phyloP scores from a whole-genome alignment of 2,888 invertebrate species.

The Autographa pulchrina region DNA sequence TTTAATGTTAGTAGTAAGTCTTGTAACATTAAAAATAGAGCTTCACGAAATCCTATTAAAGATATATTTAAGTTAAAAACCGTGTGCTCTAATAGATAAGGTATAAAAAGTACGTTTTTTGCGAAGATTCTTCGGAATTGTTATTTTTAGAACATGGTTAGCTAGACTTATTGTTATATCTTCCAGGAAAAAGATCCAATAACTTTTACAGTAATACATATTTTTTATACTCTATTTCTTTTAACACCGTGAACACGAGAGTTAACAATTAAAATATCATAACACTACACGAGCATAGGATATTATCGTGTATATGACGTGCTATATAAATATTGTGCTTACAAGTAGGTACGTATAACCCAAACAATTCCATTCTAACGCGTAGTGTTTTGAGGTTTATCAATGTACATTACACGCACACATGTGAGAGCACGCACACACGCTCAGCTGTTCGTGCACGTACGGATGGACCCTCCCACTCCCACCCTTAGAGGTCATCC shows the following conservation, averaged over 20 bases:
- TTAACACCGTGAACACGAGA: background rate
- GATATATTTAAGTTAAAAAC: background rate
- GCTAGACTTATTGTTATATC: background rate
- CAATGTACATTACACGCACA: slow-evolving; percentile 60
- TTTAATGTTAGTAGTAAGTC: background rate
- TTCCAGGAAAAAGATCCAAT: background rate
- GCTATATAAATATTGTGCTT: slow-evolving; percentile 61
- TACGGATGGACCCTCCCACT: slow-evolving; percentile 69
- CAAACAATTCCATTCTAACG: slow-evolving; percentile 72
- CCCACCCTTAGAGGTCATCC: slow-evolving; percentile 74
- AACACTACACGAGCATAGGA: slow-evolving; percentile 29
- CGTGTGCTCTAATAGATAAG: background rate
- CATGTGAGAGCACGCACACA: slow-evolving; percentile 46
- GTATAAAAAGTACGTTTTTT: slow-evolving; percentile 4
- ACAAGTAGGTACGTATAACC: slow-evolving; percentile 53
- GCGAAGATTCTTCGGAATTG: background rate
- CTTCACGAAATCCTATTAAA: background rate
- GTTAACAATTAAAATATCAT: slow-evolving; percentile 19
- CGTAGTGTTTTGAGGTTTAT: slow-evolving; percentile 70
- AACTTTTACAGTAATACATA: background rate
- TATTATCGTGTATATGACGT: slow-evolving; percentile 56
- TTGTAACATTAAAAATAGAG: background rate
- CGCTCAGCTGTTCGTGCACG: slow-evolving; percentile 42
- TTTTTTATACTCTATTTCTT: background rate
- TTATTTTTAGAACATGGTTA: slow-evolving; percentile 2